These are phyloP conservation scores for Malurus melanocephalus DNA, from an alignment of 2,113 vertebrate genomes.

Conservation along the genomic window DNA sequence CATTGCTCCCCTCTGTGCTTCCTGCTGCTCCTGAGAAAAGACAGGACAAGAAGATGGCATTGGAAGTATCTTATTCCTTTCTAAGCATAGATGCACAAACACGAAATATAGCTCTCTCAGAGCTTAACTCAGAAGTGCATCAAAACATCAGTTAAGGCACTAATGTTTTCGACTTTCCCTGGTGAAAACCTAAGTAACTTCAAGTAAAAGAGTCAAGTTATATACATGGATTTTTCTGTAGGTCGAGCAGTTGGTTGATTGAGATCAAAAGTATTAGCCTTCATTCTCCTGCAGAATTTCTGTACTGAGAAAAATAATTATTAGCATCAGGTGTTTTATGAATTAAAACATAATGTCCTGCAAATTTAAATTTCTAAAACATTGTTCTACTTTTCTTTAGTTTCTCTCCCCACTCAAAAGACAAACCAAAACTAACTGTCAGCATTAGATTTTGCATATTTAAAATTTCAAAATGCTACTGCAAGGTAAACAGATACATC, in stretches of 20 bases:
- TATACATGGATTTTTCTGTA: background rate
- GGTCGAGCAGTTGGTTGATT: background rate
- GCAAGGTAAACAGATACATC: background rate
- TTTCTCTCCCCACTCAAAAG: background rate
- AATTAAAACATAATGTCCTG: background rate
- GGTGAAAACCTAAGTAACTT: background rate
- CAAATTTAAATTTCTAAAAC: background rate
- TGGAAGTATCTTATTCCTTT: background rate
- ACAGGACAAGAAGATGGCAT: background rate
- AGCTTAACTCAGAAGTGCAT: background rate
- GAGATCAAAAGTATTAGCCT: background rate
- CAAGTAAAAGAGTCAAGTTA: background rate
- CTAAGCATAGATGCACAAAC: background rate
- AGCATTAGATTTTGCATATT: background rate
- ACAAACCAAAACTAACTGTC: background rate
- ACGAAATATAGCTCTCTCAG: background rate
- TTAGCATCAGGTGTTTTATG: background rate
- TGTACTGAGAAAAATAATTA: background rate
- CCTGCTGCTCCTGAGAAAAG: background rate
- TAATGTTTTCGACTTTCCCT: background rate
- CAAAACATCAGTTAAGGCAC: background rate
- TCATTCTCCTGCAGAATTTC: background rate
- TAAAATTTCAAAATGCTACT: background rate
- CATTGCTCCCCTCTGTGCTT: background rate
- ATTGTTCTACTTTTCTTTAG: background rate